Conservation (phyloP, 1,140 invertebrate genomes). For the Aphelenchoides besseyi region DNA sequence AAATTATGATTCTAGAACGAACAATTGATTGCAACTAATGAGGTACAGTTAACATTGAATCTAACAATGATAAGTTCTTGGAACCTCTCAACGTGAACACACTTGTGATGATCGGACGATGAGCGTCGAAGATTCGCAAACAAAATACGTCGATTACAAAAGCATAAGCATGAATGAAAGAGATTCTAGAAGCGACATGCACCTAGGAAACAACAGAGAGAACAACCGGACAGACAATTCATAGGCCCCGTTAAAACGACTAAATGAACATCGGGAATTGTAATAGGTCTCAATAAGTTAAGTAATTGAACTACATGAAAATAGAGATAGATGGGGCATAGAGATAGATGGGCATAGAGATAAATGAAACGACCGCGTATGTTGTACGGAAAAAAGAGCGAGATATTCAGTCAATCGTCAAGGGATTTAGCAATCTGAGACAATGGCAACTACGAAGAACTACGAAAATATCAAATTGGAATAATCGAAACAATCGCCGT, state of each 20-base stretch:
- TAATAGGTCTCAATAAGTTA: neutral
- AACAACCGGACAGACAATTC: neutral
- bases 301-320: neutral
- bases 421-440: neutral
- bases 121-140: no score
- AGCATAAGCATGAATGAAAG: neutral
- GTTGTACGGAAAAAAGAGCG: neutral
- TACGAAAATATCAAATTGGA: neutral
- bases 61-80: no score
- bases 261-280: neutral
- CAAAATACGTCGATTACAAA: no score
- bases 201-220: neutral
- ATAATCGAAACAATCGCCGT: neutral
- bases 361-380: neutral
- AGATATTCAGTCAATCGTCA: neutral
- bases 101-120: no score
- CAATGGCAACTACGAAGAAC: no score
- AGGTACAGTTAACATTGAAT: no score
- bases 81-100: no score
- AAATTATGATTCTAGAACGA: no score
- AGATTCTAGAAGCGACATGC: constrained; percentile 5
- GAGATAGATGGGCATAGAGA: neutral
- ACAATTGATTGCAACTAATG: no score
- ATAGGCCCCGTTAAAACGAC: neutral
- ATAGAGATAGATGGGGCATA: neutral